Percentiles rank a stretch among this genome's conserved stretches.
Conservation (phyloP, 2,888 invertebrate genomes). For the Eustalomyia histrio region DNA sequence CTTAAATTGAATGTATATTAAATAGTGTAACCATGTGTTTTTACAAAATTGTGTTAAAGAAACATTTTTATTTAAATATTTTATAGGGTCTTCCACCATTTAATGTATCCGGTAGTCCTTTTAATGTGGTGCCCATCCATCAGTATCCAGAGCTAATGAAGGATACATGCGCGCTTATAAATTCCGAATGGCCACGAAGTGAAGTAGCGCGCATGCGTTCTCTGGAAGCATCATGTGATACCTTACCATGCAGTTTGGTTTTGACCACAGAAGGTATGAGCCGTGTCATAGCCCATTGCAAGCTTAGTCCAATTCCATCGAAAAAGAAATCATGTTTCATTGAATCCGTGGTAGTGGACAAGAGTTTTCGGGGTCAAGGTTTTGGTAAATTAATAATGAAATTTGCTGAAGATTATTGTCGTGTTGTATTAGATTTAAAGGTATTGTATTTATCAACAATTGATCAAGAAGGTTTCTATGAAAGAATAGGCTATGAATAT, state of each 20-base stretch:
- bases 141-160: constrained; percentile 85
- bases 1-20: not conserved
- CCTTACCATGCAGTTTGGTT: constrained; percentile 86
- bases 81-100: constrained; percentile 79
- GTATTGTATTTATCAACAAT: constrained; percentile 86
- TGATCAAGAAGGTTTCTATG: constrained; percentile 88
- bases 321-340: constrained; percentile 87
- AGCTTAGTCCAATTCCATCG: constrained; percentile 86
- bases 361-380: constrained; percentile 86
- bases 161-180: constrained; percentile 88
- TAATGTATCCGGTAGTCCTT: constrained; percentile 79
- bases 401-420: constrained; percentile 87
- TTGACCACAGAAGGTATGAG: constrained; percentile 82
- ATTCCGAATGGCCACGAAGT: constrained; percentile 93
- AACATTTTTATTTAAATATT: constrained; percentile 13
- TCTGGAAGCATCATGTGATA: constrained; percentile 86
- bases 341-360: constrained; percentile 90
- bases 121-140: constrained; percentile 85
- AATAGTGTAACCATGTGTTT: not conserved
- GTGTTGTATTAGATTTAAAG: constrained; percentile 82
- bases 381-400: constrained; percentile 88
- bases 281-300: constrained; percentile 88
- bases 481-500: constrained; percentile 85
- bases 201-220: constrained; percentile 88
- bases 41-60: not conserved